These are phyloP conservation scores for Meteorus colon DNA, from an alignment of 2,888 invertebrate species.

Conservation along the genomic window DNA sequence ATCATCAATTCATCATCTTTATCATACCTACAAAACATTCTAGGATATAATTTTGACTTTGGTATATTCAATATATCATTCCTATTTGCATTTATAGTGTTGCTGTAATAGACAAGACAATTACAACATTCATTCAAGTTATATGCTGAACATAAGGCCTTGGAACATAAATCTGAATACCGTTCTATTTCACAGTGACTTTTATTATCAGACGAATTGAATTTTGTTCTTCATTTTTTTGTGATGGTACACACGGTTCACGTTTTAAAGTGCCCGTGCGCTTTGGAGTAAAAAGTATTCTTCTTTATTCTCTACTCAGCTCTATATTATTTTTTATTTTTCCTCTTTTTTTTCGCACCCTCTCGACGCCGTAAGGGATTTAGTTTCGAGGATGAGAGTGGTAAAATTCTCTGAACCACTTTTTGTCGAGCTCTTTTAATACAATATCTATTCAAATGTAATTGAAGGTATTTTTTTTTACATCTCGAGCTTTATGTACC, in stretches of 20 bases:
- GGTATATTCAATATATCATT: background rate
- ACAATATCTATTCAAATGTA: slow-evolving; percentile 25
- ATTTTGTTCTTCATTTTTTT: slow-evolving; percentile 10
- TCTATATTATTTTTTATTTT: slow-evolving; percentile 12
- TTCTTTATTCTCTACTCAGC: background rate
- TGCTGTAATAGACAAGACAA: background rate
- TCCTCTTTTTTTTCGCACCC: slow-evolving; percentile 14
- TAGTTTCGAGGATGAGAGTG: slow-evolving; percentile 11
- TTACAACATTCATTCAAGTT: background rate
- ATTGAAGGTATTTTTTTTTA: slow-evolving; percentile 15
- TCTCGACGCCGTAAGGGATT: background rate
- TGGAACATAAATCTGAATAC: slow-evolving; percentile 2
- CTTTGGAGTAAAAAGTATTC: slow-evolving; percentile 9
- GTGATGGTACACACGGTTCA: background rate
- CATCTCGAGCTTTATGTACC: background rate
- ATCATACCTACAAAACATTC: background rate
- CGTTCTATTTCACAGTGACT: slow-evolving; percentile 16
- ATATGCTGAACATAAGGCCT: background rate
- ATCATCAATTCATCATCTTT: slow-evolving; percentile 1
- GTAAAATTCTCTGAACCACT: slow-evolving; percentile 7
- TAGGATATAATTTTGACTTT: background rate
- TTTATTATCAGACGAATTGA: slow-evolving; percentile 19
- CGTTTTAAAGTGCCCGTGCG: slow-evolving; percentile 13
- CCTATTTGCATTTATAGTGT: background rate
- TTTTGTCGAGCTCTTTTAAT: slow-evolving; percentile 17